phyloP scores from a whole-genome alignment of 2,888 invertebrate genomes.

The Piscicola geometra region DNA sequence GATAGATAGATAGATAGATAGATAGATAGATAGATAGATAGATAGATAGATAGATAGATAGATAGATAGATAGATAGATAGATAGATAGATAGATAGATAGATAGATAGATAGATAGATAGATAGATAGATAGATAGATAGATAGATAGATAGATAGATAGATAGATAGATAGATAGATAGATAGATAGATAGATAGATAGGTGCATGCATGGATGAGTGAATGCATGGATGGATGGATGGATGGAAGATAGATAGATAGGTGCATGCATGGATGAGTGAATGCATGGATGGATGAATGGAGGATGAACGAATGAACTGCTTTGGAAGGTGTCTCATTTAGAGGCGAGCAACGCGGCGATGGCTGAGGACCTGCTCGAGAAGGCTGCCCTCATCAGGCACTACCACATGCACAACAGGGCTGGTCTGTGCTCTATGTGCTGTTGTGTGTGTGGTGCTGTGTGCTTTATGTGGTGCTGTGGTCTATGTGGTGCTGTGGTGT shows the following conservation, averaged over 20 bases:
- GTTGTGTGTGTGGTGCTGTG: too few species aligned
- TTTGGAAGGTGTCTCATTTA: slow-evolving; percentile 53
- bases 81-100: background rate
- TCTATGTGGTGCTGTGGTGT: too few species aligned
- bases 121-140: too few species aligned
- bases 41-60: background rate
- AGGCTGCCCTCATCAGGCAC: slow-evolving; percentile 58
- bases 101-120: background rate
- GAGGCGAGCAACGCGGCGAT: slow-evolving; percentile 58
- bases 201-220: too few species aligned
- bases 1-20: too few species aligned
- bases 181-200: background rate
- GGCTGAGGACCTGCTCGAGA: slow-evolving; percentile 58
- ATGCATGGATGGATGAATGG: background rate
- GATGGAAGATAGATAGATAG: background rate
- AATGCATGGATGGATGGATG: background rate
- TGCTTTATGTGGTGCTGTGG: too few species aligned
- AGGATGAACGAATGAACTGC: background rate
- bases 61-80: background rate
- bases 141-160: too few species aligned
- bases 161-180: background rate
- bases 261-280: background rate
- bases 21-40: background rate
- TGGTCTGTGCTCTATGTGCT: slow-evolving; percentile 27
- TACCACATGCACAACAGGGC: slow-evolving; percentile 57